phyloP scores from a whole-genome alignment of 2,888 invertebrate genomes.

The Drosophila paramelanica region DNA sequence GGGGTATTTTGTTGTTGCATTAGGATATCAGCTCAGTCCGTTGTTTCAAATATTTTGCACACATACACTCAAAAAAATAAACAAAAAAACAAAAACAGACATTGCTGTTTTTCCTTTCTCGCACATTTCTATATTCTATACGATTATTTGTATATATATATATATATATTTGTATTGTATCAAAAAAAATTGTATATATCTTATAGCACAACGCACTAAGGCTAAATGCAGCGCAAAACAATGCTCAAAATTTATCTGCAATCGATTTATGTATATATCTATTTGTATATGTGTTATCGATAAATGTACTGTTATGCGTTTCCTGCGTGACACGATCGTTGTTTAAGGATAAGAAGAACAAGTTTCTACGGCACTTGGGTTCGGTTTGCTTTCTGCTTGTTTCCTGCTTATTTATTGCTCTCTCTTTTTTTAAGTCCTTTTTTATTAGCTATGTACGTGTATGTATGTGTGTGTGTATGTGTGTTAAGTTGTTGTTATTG shows the following conservation, averaged over 20 bases:
- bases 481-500: slow-evolving; percentile 18
- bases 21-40: slow-evolving; percentile 37
- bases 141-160: slow-evolving; percentile 8
- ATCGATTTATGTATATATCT: slow-evolving; percentile 9
- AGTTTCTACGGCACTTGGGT: slow-evolving; percentile 43
- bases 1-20: slow-evolving; percentile 31
- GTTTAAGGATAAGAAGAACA: slow-evolving; percentile 35
- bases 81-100: slow-evolving; percentile 9
- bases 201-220: slow-evolving; percentile 12
- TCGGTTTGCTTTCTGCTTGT: slow-evolving; percentile 20
- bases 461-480: not conserved
- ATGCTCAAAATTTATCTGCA: slow-evolving; percentile 25
- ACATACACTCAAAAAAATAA: slow-evolving; percentile 31
- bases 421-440: slow-evolving; percentile 14
- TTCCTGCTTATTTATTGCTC: slow-evolving; percentile 1
- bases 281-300: slow-evolving; percentile 12
- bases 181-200: slow-evolving; percentile 16
- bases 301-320: slow-evolving; percentile 23
- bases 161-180: slow-evolving; percentile 6
- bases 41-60: slow-evolving; percentile 12
- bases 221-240: slow-evolving; percentile 34
- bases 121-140: slow-evolving; percentile 17
- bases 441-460: not conserved
- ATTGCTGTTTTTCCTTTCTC: slow-evolving; percentile 10
- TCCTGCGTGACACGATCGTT: slow-evolving; percentile 37